A percentile compares a stretch with the other conserved stretches of the same genome.
Evolutionary conservation across 2,113 vertebrate species (phyloP).

Genomic region (Pampusana beccarii): DNA sequence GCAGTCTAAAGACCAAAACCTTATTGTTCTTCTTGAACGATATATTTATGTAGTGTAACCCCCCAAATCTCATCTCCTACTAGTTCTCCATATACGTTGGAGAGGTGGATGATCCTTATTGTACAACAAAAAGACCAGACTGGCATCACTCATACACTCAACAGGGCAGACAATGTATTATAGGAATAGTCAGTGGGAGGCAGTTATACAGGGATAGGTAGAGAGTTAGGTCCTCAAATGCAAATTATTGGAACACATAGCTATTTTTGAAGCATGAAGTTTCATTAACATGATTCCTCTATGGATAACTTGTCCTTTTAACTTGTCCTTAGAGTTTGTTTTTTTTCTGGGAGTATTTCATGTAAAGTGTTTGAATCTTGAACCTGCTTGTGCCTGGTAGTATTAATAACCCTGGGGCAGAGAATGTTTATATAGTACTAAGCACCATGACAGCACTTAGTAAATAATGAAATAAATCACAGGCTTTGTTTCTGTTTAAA

Average conservation of each 20-base stretch:
- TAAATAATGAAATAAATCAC: slow-evolving; percentile 60
- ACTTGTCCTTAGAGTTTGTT: not conserved
- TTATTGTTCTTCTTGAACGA: not conserved
- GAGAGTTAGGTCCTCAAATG: not conserved
- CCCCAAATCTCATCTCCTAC: not conserved
- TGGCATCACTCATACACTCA: not conserved
- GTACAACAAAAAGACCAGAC: not conserved
- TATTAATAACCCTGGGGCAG: slow-evolving; percentile 4
- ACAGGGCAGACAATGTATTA: not conserved
- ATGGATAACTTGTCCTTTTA: not conserved
- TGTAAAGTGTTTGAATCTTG: not conserved
- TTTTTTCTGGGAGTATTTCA: not conserved
- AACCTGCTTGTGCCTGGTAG: not conserved
- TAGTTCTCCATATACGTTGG: not conserved
- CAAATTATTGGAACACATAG: not conserved
- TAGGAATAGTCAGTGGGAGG: not conserved
- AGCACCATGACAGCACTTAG: slow-evolving; percentile 41
- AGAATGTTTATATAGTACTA: slow-evolving; percentile 31
- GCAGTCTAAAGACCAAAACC: not conserved
- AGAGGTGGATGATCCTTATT: not conserved
- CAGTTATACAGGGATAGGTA: not conserved
- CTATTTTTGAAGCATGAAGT: not conserved
- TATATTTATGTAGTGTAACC: not conserved
- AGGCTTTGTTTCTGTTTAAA: slow-evolving; percentile 41
- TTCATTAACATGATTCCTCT: not conserved